Percentiles rank a stretch among this genome's conserved stretches.
phyloP scores from a whole-genome alignment of 1,140 invertebrate genomes.

The Drosophila eugracilis region DNA sequence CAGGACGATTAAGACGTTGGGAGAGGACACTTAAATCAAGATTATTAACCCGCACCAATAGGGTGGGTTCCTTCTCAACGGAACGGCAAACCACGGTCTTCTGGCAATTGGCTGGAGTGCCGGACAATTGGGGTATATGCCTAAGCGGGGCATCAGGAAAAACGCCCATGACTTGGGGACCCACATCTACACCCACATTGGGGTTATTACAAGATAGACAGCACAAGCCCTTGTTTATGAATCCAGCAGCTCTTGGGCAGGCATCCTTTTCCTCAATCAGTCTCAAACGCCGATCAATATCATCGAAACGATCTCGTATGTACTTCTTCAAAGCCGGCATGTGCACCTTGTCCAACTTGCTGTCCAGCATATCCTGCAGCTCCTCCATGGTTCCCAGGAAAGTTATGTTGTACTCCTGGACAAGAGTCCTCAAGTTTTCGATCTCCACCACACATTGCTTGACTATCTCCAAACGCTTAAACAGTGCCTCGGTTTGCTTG shows the following conservation, averaged over 20 bases:
- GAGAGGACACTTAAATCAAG: conserved; percentile 54
- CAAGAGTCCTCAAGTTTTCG: conserved; percentile 45
- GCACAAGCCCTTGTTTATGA: conserved; percentile 47
- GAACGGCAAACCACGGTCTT: conserved; percentile 45
- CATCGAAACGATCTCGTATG: conserved; percentile 70
- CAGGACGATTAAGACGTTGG: conserved; percentile 55
- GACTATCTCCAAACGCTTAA: conserved; percentile 59
- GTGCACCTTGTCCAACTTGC: conserved; percentile 78
- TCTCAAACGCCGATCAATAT: conserved; percentile 50
- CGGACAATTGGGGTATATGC: background rate
- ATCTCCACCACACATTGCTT: conserved; percentile 74
- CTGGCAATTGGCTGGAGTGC: conserved; percentile 17
- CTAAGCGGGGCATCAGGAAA: conserved; percentile 46
- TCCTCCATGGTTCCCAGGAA: conserved; percentile 81
- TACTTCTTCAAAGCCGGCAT: conserved; percentile 79
- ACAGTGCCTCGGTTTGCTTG: conserved; percentile 46
- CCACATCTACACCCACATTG: conserved; percentile 58
- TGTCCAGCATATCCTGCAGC: conserved; percentile 81
- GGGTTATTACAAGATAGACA: conserved; percentile 66
- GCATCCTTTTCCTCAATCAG: conserved; percentile 57
- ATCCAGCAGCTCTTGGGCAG: conserved; percentile 69
- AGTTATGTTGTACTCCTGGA: conserved; percentile 63
- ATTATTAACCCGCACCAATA: conserved; percentile 68
- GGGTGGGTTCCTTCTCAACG: conserved; percentile 62
- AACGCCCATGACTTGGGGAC: conserved; percentile 38